Percentiles rank a stretch among this genome's conserved stretches.
phyloP scores from a whole-genome alignment of 1,140 invertebrate species.

The Drosophila nigrodunni region DNA sequence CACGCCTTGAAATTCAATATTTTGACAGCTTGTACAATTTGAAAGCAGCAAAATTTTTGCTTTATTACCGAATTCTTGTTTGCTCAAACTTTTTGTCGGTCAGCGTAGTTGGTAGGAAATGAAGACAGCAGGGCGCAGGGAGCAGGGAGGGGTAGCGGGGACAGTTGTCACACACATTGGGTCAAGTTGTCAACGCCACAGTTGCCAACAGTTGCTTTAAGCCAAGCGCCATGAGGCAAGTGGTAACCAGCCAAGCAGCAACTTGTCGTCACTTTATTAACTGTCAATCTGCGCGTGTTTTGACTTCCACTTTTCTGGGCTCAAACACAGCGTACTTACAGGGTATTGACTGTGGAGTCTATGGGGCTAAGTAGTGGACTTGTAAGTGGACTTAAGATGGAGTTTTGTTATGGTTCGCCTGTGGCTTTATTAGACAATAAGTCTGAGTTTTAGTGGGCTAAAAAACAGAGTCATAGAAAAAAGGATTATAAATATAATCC shows the following conservation, averaged over 20 bases:
- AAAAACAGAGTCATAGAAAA: no score
- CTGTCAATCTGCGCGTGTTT: slow-evolving; percentile 71
- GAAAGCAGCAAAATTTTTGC: slow-evolving; percentile 51
- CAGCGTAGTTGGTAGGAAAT: no score
- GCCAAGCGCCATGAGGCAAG: slow-evolving; percentile 28
- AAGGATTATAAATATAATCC: no score
- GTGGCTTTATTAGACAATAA: no score
- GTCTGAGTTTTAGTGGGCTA: no score
- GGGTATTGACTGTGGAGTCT: slow-evolving; percentile 3
- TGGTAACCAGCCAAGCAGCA: slow-evolving; percentile 57
- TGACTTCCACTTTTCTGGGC: slow-evolving; percentile 40
- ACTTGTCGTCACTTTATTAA: slow-evolving; percentile 80
- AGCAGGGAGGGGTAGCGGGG: background rate
- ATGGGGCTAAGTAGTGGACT: background rate
- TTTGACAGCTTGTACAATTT: slow-evolving; percentile 61
- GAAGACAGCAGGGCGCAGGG: background rate
- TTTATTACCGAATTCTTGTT: slow-evolving; percentile 41
- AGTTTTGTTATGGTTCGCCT: no score
- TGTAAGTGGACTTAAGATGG: no score
- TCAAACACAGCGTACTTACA: background rate
- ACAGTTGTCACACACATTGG: slow-evolving; percentile 58
- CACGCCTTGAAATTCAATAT: slow-evolving; percentile 48
- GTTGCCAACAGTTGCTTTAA: slow-evolving; percentile 57
- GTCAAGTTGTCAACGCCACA: slow-evolving; percentile 39
- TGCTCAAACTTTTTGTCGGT: slow-evolving; percentile 50